Conservation (phyloP, 2,113 vertebrate genomes). For the Psammodynastes pulverulentus region DNA sequence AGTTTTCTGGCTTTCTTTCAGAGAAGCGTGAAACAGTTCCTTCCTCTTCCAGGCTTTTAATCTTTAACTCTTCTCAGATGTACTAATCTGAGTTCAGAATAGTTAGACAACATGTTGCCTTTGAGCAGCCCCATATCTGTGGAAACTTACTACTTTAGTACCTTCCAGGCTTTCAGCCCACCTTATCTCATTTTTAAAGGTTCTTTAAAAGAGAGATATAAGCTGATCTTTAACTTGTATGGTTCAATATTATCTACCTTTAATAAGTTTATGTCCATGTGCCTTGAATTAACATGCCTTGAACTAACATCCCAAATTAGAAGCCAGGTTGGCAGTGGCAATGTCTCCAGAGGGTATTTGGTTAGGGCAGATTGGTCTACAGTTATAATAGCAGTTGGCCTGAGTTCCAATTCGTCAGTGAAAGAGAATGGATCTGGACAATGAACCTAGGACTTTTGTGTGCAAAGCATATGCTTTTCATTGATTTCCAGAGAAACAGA, state of each 20-base stretch:
- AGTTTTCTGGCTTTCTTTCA: conserved; percentile 2
- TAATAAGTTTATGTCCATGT: not conserved
- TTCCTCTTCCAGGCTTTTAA: conserved; percentile 30
- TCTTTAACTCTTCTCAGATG: conserved; percentile 9
- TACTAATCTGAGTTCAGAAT: conserved; percentile 3
- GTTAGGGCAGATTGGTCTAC: not conserved
- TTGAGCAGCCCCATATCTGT: not conserved
- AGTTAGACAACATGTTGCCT: not conserved
- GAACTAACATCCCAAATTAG: not conserved
- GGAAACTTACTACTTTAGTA: not conserved
- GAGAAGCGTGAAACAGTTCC: conserved; percentile 12
- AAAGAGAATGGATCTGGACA: not conserved
- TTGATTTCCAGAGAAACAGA: not conserved
- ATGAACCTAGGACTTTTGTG: not conserved
- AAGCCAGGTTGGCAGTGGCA: not conserved
- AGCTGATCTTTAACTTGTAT: not conserved
- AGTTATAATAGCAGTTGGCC: not conserved
- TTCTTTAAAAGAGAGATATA: not conserved
- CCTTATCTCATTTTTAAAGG: not conserved
- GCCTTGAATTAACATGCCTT: not conserved
- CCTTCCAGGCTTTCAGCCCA: not conserved
- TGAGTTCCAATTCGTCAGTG: not conserved
- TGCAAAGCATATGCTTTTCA: not conserved
- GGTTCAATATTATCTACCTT: not conserved
- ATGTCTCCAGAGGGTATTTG: not conserved